Percentiles rank a stretch among this genome's conserved stretches.
phyloP scores from a whole-genome alignment of 2,888 invertebrate genomes.

The Julus scanicus region DNA sequence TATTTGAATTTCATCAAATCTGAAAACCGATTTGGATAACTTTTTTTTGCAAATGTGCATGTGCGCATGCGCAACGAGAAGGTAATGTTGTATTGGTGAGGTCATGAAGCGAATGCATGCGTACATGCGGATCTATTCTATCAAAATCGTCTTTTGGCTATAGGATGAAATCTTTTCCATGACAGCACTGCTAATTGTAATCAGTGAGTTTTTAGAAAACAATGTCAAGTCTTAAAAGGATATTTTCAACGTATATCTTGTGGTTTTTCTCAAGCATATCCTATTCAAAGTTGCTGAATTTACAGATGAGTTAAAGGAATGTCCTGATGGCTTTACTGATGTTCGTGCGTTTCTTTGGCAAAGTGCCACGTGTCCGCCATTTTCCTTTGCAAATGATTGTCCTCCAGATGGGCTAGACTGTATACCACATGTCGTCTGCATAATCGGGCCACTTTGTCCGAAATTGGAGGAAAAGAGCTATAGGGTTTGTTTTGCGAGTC shows the following conservation, averaged over 20 bases:
- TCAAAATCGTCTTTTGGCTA: no score
- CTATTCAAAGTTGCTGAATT: neutral
- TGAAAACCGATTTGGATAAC: no score
- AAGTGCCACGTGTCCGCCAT: neutral
- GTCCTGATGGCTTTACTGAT: neutral
- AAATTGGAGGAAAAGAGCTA: neutral
- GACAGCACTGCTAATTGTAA: no score
- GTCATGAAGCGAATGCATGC: no score
- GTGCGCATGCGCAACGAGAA: no score
- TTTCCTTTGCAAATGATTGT: neutral
- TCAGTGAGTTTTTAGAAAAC: no score
- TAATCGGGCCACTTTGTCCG: constrained; percentile 23
- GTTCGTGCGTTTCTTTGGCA: neutral
- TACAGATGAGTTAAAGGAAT: neutral
- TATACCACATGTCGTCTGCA: neutral
- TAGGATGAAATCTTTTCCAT: no score
- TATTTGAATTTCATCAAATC: no score
- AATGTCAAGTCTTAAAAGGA: neutral
- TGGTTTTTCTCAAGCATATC: neutral
- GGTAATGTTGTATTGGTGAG: no score
- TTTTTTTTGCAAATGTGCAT: no score
- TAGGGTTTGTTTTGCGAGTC: neutral
- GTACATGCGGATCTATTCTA: no score
- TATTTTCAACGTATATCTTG: neutral
- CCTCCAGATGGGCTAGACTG: neutral